Evolutionary conservation across 2,888 invertebrate genomes (phyloP).

Genomic region (Eledona agricola): DNA sequence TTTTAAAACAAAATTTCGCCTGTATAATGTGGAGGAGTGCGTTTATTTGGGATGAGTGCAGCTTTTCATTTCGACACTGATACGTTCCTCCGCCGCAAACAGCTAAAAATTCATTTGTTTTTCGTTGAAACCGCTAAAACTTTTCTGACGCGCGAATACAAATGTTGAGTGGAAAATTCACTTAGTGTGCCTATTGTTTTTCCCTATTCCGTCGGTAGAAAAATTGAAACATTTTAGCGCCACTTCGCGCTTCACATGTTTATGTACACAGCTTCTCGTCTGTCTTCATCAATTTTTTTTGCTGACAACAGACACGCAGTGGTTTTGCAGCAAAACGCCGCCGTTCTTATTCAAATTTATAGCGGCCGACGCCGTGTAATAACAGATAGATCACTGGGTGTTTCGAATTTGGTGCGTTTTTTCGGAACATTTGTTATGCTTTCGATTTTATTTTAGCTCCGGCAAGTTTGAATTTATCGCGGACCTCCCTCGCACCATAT

Average conservation of each 20-base stretch:
- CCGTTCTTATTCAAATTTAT: constrained; percentile 51
- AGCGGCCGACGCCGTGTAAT: constrained; percentile 52
- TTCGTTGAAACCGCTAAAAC: constrained; percentile 51
- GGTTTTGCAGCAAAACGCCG: constrained; percentile 6
- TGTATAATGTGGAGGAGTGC: too few relatives aligned
- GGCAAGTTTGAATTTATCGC: constrained; percentile 55
- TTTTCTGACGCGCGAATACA: constrained; percentile 53
- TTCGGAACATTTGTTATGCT: constrained; percentile 59
- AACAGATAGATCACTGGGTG: constrained; percentile 60
- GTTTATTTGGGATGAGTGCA: constrained; percentile 44
- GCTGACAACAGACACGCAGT: neutral
- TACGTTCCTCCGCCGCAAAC: constrained; percentile 51
- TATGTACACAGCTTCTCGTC: constrained; percentile 18
- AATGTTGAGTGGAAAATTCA: constrained; percentile 54
- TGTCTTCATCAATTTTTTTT: constrained; percentile 19
- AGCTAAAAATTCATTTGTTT: constrained; percentile 56
- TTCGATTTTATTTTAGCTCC: constrained; percentile 56
- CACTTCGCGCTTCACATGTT: constrained; percentile 28
- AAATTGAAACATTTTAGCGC: constrained; percentile 48
- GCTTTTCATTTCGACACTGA: constrained; percentile 47
- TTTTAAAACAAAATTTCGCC: too few relatives aligned
- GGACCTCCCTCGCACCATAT: constrained; percentile 57
- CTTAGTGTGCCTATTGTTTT: constrained; percentile 50
- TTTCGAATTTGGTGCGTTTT: constrained; percentile 58
- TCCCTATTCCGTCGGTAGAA: constrained; percentile 38